Evolutionary conservation across 2,797 vertebrate species (phyloP).

Genomic region (Dryobates pubescens): DNA sequence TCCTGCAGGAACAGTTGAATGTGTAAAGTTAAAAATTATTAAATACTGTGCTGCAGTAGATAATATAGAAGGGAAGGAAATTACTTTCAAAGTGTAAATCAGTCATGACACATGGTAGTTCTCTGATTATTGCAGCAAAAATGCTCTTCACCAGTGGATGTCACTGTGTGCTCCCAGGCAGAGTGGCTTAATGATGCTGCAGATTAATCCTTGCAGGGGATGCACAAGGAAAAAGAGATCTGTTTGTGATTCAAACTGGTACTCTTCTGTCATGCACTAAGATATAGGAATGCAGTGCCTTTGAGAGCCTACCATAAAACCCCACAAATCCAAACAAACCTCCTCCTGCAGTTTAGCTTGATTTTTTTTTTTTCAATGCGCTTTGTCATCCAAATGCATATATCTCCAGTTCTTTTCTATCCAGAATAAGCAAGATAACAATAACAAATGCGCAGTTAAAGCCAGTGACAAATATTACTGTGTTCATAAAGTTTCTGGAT

Average conservation of each 20-base stretch:
- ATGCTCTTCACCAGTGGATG: slow-evolving; percentile 33
- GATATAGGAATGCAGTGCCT: background rate
- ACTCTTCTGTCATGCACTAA: background rate
- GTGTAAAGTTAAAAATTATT: background rate
- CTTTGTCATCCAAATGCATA: background rate
- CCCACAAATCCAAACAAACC: background rate
- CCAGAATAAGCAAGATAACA: slow-evolving; percentile 6
- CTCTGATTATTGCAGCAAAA: slow-evolving; percentile 5
- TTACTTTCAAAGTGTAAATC: slow-evolving; percentile 5
- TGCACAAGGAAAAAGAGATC: background rate
- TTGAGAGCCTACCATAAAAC: background rate
- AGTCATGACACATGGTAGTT: background rate
- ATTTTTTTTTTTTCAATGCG: background rate
- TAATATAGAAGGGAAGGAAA: background rate
- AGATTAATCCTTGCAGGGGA: background rate
- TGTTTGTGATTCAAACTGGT: background rate
- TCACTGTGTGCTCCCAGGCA: slow-evolving; percentile 36
- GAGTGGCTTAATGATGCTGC: background rate
- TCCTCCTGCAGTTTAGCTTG: background rate
- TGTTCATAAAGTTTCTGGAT: background rate
- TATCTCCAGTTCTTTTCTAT: background rate
- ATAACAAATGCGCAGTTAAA: background rate
- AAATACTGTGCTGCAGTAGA: background rate
- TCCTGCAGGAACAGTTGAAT: background rate
- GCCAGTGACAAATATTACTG: background rate